These are phyloP conservation scores for Drosophila robusta DNA, from an alignment of 2,888 invertebrate species.

Conservation along the genomic window DNA sequence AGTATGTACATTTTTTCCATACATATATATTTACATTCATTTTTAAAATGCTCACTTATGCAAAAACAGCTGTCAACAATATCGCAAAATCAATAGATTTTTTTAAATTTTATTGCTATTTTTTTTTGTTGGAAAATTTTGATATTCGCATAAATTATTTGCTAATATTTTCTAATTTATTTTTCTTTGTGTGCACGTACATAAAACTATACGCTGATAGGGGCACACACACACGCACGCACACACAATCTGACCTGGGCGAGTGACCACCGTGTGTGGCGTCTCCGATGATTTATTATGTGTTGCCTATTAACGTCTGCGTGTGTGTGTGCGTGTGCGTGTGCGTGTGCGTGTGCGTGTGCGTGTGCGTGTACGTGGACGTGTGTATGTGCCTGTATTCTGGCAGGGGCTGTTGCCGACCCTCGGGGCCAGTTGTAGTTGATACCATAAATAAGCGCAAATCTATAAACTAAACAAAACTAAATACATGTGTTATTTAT, in stretches of 20 bases:
- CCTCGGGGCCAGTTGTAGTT: slow-evolving; percentile 41
- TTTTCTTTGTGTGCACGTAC: slow-evolving; percentile 20
- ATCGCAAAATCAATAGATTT: too few species aligned
- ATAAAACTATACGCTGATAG: slow-evolving; percentile 38
- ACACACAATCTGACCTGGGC: slow-evolving; percentile 36
- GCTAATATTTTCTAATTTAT: neutral
- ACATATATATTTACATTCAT: too few species aligned
- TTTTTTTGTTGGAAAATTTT: neutral
- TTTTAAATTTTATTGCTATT: neutral
- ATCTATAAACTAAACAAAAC: slow-evolving; percentile 81
- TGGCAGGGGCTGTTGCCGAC: neutral
- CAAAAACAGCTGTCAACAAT: too few species aligned
- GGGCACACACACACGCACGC: slow-evolving; percentile 10
- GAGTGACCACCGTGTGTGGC: slow-evolving; percentile 45
- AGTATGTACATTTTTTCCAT: too few species aligned
- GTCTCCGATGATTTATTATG: slow-evolving; percentile 74
- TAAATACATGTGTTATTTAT: slow-evolving; percentile 68
- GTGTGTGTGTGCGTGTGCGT: slow-evolving; percentile 29
- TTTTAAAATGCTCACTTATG: too few species aligned
- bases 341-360: slow-evolving; percentile 1
- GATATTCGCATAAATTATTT: too few species aligned
- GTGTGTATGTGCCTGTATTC: neutral
- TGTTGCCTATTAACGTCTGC: slow-evolving; percentile 77
- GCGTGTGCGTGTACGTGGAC: slow-evolving; percentile 4
- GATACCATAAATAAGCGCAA: slow-evolving; percentile 77